phyloP scores from a whole-genome alignment of 2,888 invertebrate species.

The Metopia argyrocephala region DNA sequence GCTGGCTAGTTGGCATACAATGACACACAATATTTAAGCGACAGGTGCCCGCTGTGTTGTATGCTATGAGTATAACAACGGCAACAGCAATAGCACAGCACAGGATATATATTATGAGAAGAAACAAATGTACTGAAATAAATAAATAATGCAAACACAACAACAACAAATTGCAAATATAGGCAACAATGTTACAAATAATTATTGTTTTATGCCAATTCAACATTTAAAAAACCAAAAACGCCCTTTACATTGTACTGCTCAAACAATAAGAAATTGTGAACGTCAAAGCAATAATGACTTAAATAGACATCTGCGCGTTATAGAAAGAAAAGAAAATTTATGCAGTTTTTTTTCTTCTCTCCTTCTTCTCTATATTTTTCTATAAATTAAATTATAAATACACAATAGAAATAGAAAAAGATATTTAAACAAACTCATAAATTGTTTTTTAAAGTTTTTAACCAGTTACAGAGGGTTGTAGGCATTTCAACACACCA shows the following conservation, averaged over 20 bases:
- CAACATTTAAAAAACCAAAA: background rate
- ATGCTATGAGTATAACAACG: background rate
- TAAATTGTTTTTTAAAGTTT: no score
- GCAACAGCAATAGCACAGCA: background rate
- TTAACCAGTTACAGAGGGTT: no score
- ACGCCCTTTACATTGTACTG: background rate
- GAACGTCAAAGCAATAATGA: background rate
- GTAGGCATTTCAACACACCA: no score
- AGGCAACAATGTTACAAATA: no score
- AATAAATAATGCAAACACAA: background rate
- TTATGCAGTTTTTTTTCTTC: no score
- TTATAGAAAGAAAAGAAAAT: background rate
- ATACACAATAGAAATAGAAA: background rate
- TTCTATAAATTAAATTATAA: background rate
- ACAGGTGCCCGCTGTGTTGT: constrained; percentile 62
- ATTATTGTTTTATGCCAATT: no score
- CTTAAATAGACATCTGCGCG: background rate
- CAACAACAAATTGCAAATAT: no score
- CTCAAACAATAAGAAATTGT: no score
- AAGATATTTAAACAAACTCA: background rate
- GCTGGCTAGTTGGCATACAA: constrained; percentile 20
- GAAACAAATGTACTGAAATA: background rate
- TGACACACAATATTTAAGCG: constrained; percentile 60
- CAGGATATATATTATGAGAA: background rate
- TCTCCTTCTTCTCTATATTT: no score